Evolutionary conservation across 2,888 invertebrate species (phyloP).

Genomic region (Parnassius smintheus): DNA sequence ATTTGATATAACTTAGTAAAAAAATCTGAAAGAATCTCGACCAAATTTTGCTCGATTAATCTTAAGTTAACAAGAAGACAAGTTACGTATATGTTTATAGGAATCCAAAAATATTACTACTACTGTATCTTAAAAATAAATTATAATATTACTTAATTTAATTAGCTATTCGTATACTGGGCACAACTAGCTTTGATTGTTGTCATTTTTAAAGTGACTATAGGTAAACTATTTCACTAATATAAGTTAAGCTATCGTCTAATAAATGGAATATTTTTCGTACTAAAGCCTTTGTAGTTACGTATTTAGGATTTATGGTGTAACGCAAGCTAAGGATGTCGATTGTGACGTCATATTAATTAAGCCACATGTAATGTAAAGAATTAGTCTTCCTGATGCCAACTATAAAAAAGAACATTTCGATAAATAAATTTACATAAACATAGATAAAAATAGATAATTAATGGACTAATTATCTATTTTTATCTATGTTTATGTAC

Average conservation of each 20-base stretch:
- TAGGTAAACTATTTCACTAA: slow-evolving; percentile 76
- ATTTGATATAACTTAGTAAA: slow-evolving; percentile 38
- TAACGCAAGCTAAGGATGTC: slow-evolving; percentile 39
- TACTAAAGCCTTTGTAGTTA: slow-evolving; percentile 77
- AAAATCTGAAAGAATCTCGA: slow-evolving; percentile 64
- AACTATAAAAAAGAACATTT: slow-evolving; percentile 2
- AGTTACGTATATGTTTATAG: slow-evolving; percentile 80
- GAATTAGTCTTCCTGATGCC: neutral
- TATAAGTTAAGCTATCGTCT: slow-evolving; percentile 79
- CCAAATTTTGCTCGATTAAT: slow-evolving; percentile 49
- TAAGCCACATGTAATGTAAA: slow-evolving; percentile 10
- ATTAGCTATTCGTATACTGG: slow-evolving; percentile 81
- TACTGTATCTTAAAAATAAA: slow-evolving; percentile 79
- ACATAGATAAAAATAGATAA: slow-evolving; percentile 9
- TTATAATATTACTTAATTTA: slow-evolving; percentile 72
- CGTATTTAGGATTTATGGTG: slow-evolving; percentile 68
- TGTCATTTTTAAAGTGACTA: slow-evolving; percentile 78
- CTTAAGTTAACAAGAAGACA: slow-evolving; percentile 57
- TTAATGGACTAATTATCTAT: too few species aligned
- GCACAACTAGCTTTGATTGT: slow-evolving; percentile 81
- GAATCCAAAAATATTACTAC: slow-evolving; percentile 81
- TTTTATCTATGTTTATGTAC: too few species aligned
- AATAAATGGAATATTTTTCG: slow-evolving; percentile 77
- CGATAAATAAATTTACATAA: slow-evolving; percentile 17
- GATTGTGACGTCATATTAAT: slow-evolving; percentile 13